Evolutionary conservation across 2,888 invertebrate species (phyloP), one percentile per base, ranked within the genome.

Genomic region (Diabrotica balteata): DNA sequence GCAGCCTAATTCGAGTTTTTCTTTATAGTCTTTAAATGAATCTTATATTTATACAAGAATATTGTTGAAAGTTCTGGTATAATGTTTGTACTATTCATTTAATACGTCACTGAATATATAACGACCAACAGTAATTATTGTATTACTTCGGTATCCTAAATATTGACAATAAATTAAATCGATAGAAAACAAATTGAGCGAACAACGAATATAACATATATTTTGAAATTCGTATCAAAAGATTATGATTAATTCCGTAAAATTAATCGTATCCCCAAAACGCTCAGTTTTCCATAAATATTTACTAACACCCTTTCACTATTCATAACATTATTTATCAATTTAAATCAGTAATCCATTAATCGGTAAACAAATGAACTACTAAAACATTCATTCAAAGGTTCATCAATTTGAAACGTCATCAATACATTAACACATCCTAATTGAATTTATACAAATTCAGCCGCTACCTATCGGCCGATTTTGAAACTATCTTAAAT

Each of bases 311-410:
- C 22, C 57, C 63, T 63, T 63, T 57, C 55, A 57, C 55, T 57
- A 57, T 63, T 57, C 9, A 63, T 63, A 57, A 57, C 43, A 57
- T 57, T 55, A 63, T 63, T 63, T 57, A 57, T 61, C 53, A 61
- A 53, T 61, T 53, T 53, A 53, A 53, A 61, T 61, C 53, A 46
- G 61, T 61, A 45, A 53, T 61, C 45, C 46, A 61, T 63, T 63
- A 63, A 63, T 57, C 17, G 43, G 8, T 55, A 55, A 55, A 63
- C 50, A 63, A 57, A 55, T 57, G 51, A 63, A 57, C 57, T 50
- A 43, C 43, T 63, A 50, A 63, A 63, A 57, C 57, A 57, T 63
- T 50, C 50, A 63, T 63, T 49, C 51, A 32, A 44, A 63, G 57
- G 17, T 63, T 63, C 51, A 57, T 63, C 50, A 57, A 54, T 54